These are phyloP conservation scores for Leptinotarsa peninsularis DNA, from an alignment of 2,888 invertebrate species.

Conservation along the genomic window DNA sequence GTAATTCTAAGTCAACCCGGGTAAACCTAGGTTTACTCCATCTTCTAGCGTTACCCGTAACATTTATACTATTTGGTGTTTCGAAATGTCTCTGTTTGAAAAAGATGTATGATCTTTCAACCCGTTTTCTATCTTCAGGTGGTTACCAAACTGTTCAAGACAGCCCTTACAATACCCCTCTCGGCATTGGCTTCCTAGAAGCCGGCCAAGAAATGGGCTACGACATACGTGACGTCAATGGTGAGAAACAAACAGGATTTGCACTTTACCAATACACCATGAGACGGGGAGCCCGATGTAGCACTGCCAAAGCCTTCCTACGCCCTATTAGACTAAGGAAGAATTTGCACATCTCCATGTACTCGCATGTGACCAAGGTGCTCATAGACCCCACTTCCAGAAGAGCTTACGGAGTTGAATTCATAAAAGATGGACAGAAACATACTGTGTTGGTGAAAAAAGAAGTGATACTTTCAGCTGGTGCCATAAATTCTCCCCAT, in stretches of 20 bases:
- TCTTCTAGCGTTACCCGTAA: no score
- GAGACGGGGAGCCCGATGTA: conserved; percentile 84
- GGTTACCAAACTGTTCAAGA: conserved; percentile 84
- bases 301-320: conserved; percentile 87
- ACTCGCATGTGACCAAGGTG: conserved; percentile 80
- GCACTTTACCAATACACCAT: conserved; percentile 91
- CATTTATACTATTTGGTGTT: no score
- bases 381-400: conserved; percentile 76
- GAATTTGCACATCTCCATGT: conserved; percentile 86
- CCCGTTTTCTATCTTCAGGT: conserved; percentile 67
- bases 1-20: no score
- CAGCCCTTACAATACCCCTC: conserved; percentile 82
- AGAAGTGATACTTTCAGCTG: conserved; percentile 88
- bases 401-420: conserved; percentile 82
- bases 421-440: conserved; percentile 77
- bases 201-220: conserved; percentile 95
- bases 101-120: neutral
- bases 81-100: no score
- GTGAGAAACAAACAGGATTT: conserved; percentile 87
- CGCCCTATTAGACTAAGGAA: conserved; percentile 80
- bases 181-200: conserved; percentile 87
- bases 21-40: no score
- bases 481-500: conserved; percentile 92
- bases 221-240: conserved; percentile 87
- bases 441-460: conserved; percentile 77